Conservation (phyloP, 2,888 invertebrate species). For the Drosophila histrio region DNA sequence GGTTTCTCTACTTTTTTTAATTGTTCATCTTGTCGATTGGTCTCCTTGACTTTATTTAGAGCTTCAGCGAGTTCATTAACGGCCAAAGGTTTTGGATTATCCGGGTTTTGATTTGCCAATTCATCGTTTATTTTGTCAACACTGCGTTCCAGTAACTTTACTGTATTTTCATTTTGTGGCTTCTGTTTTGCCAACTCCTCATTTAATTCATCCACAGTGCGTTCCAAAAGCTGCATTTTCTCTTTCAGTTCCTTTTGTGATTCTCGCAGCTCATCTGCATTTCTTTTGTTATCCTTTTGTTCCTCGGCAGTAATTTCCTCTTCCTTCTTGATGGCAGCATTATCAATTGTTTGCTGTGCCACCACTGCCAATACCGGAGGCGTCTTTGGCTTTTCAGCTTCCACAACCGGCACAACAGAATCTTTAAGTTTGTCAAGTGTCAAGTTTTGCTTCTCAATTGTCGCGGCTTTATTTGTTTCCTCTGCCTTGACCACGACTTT, state of each 20-base stretch:
- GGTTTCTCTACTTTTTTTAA: conserved; percentile 6
- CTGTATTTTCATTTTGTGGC: conserved; percentile 74
- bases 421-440: background rate
- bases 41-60: conserved; percentile 84
- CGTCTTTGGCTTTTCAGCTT: background rate
- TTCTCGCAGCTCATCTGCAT: conserved; percentile 79
- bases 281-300: conserved; percentile 67
- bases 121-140: conserved; percentile 84
- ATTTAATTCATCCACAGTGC: conserved; percentile 84
- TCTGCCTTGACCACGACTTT: conserved; percentile 12
- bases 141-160: conserved; percentile 81
- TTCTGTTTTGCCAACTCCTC: conserved; percentile 84
- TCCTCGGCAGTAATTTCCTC: conserved; percentile 83
- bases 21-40: conserved; percentile 55
- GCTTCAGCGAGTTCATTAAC: conserved; percentile 79
- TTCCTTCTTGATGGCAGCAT: conserved; percentile 85
- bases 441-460: conserved; percentile 13
- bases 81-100: conserved; percentile 77
- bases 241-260: conserved; percentile 80
- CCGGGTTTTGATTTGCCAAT: conserved; percentile 82
- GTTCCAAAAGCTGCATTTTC: conserved; percentile 81
- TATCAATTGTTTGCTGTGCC: conserved; percentile 76
- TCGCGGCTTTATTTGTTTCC: background rate
- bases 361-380: background rate
- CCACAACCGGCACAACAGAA: background rate